Base-by-base conservation (phyloP, 2,797 vertebrate species). In the Sitta carolinensis region DNA sequence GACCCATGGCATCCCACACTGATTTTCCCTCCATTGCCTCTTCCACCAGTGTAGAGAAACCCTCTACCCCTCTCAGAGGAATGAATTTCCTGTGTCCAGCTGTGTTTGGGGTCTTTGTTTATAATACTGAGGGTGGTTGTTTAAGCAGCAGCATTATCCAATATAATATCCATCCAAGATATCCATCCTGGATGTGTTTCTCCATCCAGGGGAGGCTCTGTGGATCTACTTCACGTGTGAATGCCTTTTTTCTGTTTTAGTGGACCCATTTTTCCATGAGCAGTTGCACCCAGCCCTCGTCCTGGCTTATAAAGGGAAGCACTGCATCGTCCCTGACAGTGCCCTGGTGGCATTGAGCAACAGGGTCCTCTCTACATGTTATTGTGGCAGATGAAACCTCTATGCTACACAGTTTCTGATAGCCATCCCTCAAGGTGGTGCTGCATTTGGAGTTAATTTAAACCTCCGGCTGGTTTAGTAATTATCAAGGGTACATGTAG, bases 301-400 rank as follows among this genome's bases (percentile, higher is more conserved):
- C 20, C 59, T 4, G 1, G 25, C 0, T 0, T 4, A 1, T 8
- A 19, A 30, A 70, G 40, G 42, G 51, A 73, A 42, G 13, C n/a
- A 42, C 16, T 7, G 0, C 26, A 0, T 8, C 57, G 48, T 73
- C 32, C 40, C 13, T 1, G 0, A 1, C 12, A 54, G 38, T 67
- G 23, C 20, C 20, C n/a, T 6, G 4, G 5, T 48, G 43, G 18
- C 62, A 20, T 1, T 1, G 20, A 18, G 13, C 32, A 21, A 2
- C 0, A 3, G 14, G 12, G 4, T 83, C 16, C 34, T 16, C 13
- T 62, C 30, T 10, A 13, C 5, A 0, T 47, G 7, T 13, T 79
- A 29, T 10, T 54, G 21, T 2, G 5, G 11, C 22, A 25, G 0
- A 0, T 27, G 13, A 48, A 86, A 43, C 21, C 29, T 13, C 43